Conservation (phyloP, 2,797 vertebrate species). For the Chelonia mydas region DNA sequence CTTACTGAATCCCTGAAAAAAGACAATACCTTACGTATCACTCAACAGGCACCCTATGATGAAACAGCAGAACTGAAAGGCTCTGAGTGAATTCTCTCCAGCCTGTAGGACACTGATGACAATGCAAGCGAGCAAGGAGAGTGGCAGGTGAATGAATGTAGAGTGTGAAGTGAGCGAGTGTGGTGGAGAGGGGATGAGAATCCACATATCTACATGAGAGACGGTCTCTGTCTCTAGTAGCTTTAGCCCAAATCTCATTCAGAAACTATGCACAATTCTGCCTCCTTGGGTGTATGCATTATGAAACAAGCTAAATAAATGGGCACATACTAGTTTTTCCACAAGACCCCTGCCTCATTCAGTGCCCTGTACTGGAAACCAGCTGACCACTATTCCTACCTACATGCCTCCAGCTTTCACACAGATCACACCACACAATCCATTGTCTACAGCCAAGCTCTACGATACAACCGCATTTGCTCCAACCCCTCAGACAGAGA, state of each 20-base stretch:
- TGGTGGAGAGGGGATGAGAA: not conserved
- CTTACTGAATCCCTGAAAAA: not conserved
- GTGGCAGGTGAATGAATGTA: fast-evolving
- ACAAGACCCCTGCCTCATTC: not conserved
- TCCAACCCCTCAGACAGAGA: too few species aligned
- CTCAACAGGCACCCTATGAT: fast-evolving
- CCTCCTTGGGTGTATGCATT: not conserved
- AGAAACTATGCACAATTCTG: not conserved
- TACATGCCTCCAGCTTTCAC: too few species aligned
- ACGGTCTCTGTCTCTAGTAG: not conserved
- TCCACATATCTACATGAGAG: not conserved
- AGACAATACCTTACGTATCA: not conserved
- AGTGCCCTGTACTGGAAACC: not conserved
- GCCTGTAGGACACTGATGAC: not conserved
- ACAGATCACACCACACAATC: too few species aligned
- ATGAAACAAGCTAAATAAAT: not conserved
- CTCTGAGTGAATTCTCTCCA: not conserved
- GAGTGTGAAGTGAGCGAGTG: not conserved
- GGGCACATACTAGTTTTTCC: not conserved
- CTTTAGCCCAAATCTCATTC: not conserved
- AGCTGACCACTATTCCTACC: too few species aligned
- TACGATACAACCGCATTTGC: too few species aligned
- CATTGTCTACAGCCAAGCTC: too few species aligned
- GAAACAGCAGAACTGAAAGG: fast-evolving
- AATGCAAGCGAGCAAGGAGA: not conserved